Conservation (phyloP, 2,888 invertebrate genomes). For the Phania funesta region DNA sequence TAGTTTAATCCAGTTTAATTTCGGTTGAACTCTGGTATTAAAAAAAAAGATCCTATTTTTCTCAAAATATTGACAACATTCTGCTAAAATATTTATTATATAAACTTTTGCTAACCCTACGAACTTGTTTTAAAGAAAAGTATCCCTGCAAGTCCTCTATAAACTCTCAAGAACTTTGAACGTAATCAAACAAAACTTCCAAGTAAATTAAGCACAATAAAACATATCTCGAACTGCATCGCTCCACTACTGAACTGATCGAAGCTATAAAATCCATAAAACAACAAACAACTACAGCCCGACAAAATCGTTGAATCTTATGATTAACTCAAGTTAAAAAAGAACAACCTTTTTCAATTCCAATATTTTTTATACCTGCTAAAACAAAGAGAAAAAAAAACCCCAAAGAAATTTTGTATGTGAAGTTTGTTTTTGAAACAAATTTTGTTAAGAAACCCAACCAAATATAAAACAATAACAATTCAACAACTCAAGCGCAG, state of each 20-base stretch:
- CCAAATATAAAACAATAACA: conserved; percentile 15
- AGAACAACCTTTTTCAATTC: conserved; percentile 27
- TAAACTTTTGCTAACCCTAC: no score
- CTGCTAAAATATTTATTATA: neutral
- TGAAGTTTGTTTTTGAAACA: no score
- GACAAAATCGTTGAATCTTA: conserved; percentile 47
- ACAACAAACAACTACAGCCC: conserved; percentile 32
- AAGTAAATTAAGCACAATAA: conserved; percentile 57
- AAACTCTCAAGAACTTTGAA: neutral
- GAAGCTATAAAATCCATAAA: conserved; percentile 22
- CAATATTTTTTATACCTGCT: conserved; percentile 61
- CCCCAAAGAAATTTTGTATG: conserved; percentile 30
- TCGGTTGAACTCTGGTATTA: neutral
- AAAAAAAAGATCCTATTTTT: neutral
- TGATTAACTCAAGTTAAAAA: conserved; percentile 55
- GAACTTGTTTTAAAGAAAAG: neutral
- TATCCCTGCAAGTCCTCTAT: neutral
- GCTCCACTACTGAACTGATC: conserved; percentile 4
- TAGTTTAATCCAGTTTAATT: no score
- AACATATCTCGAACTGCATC: conserved; percentile 55
- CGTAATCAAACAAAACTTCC: conserved; percentile 7
- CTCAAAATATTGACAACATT: conserved; percentile 31
- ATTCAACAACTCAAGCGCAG: neutral
- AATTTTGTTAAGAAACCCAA: no score
- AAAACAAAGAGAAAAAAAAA: conserved; percentile 9